Base-by-base conservation (phyloP, 2,888 invertebrate species). In the Nomada fabriciana region DNA sequence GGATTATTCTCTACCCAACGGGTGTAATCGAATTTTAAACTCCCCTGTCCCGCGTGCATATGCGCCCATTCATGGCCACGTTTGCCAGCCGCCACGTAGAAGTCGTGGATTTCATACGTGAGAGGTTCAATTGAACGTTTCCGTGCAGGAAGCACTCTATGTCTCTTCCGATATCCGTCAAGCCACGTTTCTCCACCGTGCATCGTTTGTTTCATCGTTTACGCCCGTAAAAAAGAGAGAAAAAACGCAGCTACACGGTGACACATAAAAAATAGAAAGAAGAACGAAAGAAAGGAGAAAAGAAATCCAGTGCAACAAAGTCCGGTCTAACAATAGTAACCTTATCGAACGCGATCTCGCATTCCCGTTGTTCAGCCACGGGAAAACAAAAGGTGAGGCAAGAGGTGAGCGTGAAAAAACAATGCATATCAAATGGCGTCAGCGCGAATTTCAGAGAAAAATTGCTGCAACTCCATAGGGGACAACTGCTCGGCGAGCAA, bases 21-120 rank as follows among this genome's bases (percentile, higher is more conserved):
- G 80, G 76, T 90, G 84, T 91, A 91, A 91, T 91, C 89, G 91
- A 91, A 91, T 90, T 90, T 91, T 89, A 91, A 91, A 90, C 85
- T 90, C 89, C 84, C 84, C 82, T 78, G 82, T 53, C 79, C 84
- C 80, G 72, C 47, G 80, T 85, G 83, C 85, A 85, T 82, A 88
- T 70, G 85, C 81, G 71, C 61, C 74, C 55, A 72, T 81, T 87
- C 71, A 71, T 60, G 47, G 47, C 47, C 15, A 10, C 60, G 64
- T 43, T 68, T 36, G 10, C 55, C 68, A 53, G 29, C 64, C 60
- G 68, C 20, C 74, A 72, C 77, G 73, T 47, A 59, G 77, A 69
- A 65, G 73, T 76, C 82, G 68, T 53, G 72, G 53, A 76, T 76
- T 76, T 80, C 63, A 69, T 80, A 77, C 70, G 75, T 60, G 72